These are phyloP conservation scores for Gonatopus flavifemur DNA, from an alignment of 1,140 invertebrate genomes.

Conservation along the genomic window DNA sequence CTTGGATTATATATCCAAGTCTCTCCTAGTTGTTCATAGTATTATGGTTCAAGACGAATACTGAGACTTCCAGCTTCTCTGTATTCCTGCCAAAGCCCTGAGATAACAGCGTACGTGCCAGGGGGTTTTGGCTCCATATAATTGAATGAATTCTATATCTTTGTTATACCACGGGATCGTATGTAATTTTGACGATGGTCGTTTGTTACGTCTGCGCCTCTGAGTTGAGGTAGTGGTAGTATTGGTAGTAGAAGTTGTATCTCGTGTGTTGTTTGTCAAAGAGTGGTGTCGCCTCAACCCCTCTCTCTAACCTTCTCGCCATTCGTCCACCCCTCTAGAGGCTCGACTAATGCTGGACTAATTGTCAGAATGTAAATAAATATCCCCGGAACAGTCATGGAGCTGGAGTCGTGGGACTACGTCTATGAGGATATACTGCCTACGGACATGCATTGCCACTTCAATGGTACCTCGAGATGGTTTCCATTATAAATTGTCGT, in stretches of 20 bases:
- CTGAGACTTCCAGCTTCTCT: slow-evolving; percentile 5
- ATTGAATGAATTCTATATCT: slow-evolving; percentile 22
- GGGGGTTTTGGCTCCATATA: slow-evolving; percentile 11
- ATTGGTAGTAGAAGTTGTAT: too few relatives aligned
- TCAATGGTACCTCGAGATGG: slow-evolving; percentile 38
- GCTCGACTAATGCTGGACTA: slow-evolving; percentile 51
- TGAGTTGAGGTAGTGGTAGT: too few relatives aligned
- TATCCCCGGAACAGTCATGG: slow-evolving; percentile 48
- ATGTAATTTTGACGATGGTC: too few relatives aligned
- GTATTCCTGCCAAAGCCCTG: too few relatives aligned
- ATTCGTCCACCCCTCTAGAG: slow-evolving; percentile 35
- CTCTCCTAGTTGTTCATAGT: too few relatives aligned
- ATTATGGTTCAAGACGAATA: not conserved
- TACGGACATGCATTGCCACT: slow-evolving; percentile 52
- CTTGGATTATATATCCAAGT: too few relatives aligned
- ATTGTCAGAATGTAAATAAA: slow-evolving; percentile 58
- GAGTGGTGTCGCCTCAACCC: too few relatives aligned
- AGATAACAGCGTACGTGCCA: too few relatives aligned
- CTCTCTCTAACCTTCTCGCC: too few relatives aligned
- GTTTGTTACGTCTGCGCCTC: too few relatives aligned
- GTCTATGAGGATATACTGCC: slow-evolving; percentile 54
- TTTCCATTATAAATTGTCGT: too few relatives aligned
- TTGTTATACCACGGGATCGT: slow-evolving; percentile 12
- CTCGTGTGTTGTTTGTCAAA: too few relatives aligned
- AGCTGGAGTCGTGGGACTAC: slow-evolving; percentile 30